Percentiles rank a stretch among this genome's conserved stretches.
Evolutionary conservation across 1,140 invertebrate species (phyloP).

Genomic region (Steinernema khuongi): DNA sequence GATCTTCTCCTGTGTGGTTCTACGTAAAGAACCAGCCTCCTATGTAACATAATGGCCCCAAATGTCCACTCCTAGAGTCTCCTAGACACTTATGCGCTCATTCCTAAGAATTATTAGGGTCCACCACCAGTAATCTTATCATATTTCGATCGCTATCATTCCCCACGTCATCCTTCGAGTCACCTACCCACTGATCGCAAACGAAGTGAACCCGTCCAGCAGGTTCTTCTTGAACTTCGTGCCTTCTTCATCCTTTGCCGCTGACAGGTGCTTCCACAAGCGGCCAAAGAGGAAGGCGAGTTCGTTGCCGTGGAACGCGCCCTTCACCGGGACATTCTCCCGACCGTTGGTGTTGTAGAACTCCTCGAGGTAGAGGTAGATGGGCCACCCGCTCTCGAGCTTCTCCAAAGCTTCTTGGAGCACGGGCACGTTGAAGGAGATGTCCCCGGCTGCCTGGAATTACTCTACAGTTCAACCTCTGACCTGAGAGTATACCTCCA

Average conservation of each 20-base stretch:
- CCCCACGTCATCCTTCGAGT: too few species aligned
- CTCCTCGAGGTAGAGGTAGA: slow-evolving; percentile 17
- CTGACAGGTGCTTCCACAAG: neutral
- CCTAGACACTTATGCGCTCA: too few species aligned
- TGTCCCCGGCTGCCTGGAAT: slow-evolving; percentile 15
- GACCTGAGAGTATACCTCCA: neutral
- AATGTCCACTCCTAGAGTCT: too few species aligned
- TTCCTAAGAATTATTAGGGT: too few species aligned
- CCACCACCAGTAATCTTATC: too few species aligned
- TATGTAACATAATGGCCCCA: too few species aligned
- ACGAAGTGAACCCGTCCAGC: neutral
- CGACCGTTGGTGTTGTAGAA: neutral
- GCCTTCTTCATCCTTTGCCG: neutral
- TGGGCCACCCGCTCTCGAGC: slow-evolving; percentile 20
- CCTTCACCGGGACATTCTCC: neutral
- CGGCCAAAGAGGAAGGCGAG: slow-evolving; percentile 1
- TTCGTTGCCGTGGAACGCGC: slow-evolving; percentile 7
- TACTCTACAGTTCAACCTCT: slow-evolving; percentile 18
- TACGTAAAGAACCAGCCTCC: too few species aligned
- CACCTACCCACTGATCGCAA: neutral
- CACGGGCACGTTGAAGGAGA: slow-evolving; percentile 30
- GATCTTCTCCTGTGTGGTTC: too few species aligned
- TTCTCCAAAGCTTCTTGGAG: slow-evolving; percentile 23
- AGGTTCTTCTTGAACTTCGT: neutral
- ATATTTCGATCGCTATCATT: too few species aligned